A percentile compares a stretch with the other conserved stretches of the same genome.
Conservation (phyloP, 2,888 invertebrate genomes). For the Pollenia labialis region DNA sequence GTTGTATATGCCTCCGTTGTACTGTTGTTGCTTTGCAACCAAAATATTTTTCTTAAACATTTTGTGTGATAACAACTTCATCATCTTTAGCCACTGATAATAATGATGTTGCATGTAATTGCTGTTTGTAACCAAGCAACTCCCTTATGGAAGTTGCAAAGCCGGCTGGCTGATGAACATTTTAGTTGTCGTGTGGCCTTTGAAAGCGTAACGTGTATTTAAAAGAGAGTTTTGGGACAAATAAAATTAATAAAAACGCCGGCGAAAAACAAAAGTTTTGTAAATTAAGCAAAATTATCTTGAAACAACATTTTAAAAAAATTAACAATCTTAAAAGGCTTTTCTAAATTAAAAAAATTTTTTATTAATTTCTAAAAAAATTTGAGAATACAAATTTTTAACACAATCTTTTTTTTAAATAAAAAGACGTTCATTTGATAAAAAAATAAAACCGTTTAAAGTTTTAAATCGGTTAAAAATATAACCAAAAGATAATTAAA, state of each 20-base stretch:
- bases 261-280: background rate
- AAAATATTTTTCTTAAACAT: background rate
- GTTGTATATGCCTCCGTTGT: too few relatives aligned
- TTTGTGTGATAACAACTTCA: constrained; percentile 10
- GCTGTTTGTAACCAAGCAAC: constrained; percentile 42
- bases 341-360: too few relatives aligned
- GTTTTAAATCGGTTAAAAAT: too few relatives aligned
- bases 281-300: too few relatives aligned
- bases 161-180: constrained; percentile 31
- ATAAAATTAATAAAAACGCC: constrained; percentile 16
- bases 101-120: constrained; percentile 28
- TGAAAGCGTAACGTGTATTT: constrained; percentile 57
- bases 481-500: too few relatives aligned
- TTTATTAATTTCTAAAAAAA: too few relatives aligned
- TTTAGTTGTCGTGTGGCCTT: constrained; percentile 72
- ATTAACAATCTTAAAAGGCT: too few relatives aligned
- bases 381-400: too few relatives aligned
- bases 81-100: constrained; percentile 20
- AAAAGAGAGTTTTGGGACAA: background rate
- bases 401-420: too few relatives aligned
- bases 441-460: too few relatives aligned
- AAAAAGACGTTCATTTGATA: too few relatives aligned
- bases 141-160: constrained; percentile 66
- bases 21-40: constrained; percentile 28
- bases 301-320: too few relatives aligned